Evolutionary conservation across 2,888 invertebrate genomes (phyloP).

Genomic region (Deilephila porcellus): DNA sequence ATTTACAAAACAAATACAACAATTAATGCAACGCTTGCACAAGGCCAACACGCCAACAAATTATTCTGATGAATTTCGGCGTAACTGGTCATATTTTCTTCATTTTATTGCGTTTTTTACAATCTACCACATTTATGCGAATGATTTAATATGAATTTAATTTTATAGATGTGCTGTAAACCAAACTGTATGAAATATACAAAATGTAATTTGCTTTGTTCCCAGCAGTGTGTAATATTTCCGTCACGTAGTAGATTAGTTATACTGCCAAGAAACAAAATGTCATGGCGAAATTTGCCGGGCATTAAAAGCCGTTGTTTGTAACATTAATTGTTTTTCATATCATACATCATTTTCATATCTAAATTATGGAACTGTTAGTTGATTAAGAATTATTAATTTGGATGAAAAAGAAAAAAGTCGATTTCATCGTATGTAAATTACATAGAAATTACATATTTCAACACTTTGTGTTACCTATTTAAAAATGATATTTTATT

Average conservation of each 20-base stretch:
- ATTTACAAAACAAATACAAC: constrained; percentile 27
- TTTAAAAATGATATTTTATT: too few species aligned
- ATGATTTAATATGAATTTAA: not conserved
- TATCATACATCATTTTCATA: not conserved
- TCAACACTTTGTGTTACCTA: too few species aligned
- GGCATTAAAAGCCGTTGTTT: not conserved
- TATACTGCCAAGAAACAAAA: not conserved
- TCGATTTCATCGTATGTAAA: too few species aligned
- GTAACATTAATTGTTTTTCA: not conserved
- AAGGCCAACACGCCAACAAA: constrained; percentile 13
- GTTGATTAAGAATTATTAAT: too few species aligned
- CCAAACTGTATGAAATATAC: not conserved
- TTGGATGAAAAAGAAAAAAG: too few species aligned
- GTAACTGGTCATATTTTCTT: not conserved
- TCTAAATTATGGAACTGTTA: too few species aligned
- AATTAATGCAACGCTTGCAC: constrained; percentile 17
- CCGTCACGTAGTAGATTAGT: not conserved
- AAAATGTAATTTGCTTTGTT: not conserved
- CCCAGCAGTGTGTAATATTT: not conserved
- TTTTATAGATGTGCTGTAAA: not conserved
- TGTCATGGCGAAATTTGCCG: constrained; percentile 6
- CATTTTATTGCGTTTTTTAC: constrained; percentile 7
- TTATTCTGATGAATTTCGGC: constrained; percentile 10
- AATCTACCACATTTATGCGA: not conserved
- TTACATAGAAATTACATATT: too few species aligned